Conservation (phyloP, 2,888 invertebrate genomes). For the Standfussiana lucernea region DNA sequence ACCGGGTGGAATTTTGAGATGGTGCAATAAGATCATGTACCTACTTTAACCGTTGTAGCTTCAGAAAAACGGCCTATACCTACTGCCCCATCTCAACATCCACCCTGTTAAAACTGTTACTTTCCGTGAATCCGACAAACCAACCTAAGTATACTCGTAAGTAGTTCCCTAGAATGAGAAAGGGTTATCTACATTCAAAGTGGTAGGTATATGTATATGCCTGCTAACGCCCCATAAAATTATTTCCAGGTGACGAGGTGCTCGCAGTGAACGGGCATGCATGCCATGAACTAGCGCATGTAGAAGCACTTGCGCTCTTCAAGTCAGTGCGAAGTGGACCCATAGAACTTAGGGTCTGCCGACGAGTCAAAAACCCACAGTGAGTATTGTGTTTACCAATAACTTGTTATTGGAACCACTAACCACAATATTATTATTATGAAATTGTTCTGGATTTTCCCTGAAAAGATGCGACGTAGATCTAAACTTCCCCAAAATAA, state of each 20-base stretch:
- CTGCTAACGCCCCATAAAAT: neutral
- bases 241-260: constrained; percentile 94
- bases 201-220: neutral
- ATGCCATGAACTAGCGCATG: constrained; percentile 95
- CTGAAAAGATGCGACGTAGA: neutral
- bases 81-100: neutral
- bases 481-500: neutral
- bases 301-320: constrained; percentile 95
- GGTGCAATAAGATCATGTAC: too few relatives aligned
- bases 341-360: constrained; percentile 93
- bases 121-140: neutral
- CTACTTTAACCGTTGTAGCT: neutral
- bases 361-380: constrained; percentile 90
- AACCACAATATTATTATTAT: constrained; percentile 19
- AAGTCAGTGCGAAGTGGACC: constrained; percentile 95
- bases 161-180: neutral
- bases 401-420: constrained; percentile 1
- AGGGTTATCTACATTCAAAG: neutral
- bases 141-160: too few relatives aligned
- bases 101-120: neutral
- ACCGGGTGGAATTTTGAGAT: too few relatives aligned
- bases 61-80: neutral
- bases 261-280: constrained; percentile 95
- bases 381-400: constrained; percentile 71
- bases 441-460: constrained; percentile 17